A percentile compares a stretch with the other conserved stretches of the same genome.
Evolutionary conservation across 2,888 invertebrate genomes (phyloP).

Genomic region (Xestobium rufovillosum): DNA sequence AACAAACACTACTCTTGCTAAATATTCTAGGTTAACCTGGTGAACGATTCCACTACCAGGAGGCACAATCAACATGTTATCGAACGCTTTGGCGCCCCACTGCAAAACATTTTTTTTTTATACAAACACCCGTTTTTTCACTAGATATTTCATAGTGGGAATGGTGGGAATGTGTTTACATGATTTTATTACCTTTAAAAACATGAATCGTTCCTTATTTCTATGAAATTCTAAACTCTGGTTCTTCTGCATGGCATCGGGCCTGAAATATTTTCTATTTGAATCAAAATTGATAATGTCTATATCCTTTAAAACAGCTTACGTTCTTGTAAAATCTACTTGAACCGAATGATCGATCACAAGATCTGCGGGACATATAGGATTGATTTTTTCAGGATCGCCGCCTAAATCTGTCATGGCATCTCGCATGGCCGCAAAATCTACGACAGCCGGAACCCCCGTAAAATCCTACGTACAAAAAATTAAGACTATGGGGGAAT

Average conservation of each 20-base stretch:
- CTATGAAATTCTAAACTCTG: constrained; percentile 92
- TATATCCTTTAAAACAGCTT: constrained; percentile 30
- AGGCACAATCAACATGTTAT: constrained; percentile 95
- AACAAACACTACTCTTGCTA: constrained; percentile 85
- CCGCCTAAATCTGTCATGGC: constrained; percentile 82
- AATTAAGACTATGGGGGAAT: no score
- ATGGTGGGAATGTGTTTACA: background rate
- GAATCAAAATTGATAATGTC: constrained; percentile 6
- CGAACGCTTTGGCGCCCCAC: constrained; percentile 95
- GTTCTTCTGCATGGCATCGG: constrained; percentile 84
- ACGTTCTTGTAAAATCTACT: constrained; percentile 83
- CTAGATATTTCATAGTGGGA: background rate
- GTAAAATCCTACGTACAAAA: constrained; percentile 93
- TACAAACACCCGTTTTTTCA: no score
- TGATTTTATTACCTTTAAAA: constrained; percentile 69
- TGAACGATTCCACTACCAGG: constrained; percentile 98
- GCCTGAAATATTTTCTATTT: constrained; percentile 48
- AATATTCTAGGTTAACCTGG: constrained; percentile 95
- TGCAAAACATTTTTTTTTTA: constrained; percentile 39
- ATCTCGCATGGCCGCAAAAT: constrained; percentile 98
- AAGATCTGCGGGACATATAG: constrained; percentile 93
- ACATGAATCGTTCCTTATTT: constrained; percentile 91
- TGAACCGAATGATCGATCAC: constrained; percentile 98
- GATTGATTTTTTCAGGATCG: constrained; percentile 89
- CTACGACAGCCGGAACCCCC: constrained; percentile 97